Base-by-base conservation (phyloP, 2,888 invertebrate genomes). In the Caenorhabditis becei region DNA sequence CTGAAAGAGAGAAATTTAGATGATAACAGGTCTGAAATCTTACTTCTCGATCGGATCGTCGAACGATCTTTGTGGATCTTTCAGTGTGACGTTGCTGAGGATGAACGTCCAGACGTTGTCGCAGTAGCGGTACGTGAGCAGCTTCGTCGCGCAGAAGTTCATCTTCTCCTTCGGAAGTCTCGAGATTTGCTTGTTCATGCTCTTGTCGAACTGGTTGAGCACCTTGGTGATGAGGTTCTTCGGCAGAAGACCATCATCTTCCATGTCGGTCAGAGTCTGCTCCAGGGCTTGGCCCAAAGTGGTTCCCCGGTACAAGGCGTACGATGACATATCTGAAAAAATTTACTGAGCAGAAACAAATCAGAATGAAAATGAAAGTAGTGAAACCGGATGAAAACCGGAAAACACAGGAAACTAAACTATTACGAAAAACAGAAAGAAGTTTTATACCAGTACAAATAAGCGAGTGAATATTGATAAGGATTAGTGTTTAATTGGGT, bases 51-150 rank as follows among this genome's bases (percentile, higher is more conserved):
- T 63, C 1, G 81, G 77, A 23, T 72, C 53, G 28, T 81, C 81
- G 35, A 81, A 77, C 1, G 81, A 81, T 72, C 81, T 24, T 20
- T 81, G 81, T 14, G 81, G 77, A 62, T 85, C 84, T 26, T 96
- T 94, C 91, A 98, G 97, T 92, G 98, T 97, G 10, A 97, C 97
- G 93, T 97, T 96, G 91, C 97, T 97, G 88, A 99, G 93, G 94
- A 99, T 96, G 91, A 99, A 96, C 5, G 99, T 99, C 99, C 99
- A 99, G 1, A 99, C 99, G 93, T 99, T 99, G 93, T 99, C 99
- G 93, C 99, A 99, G 93, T 98, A 99, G 91, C 99, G 93, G 92
- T 95, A 93, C 5, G 81, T 77, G 10, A 77, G 16, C 14, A 81
- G 49, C 44, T 81, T 41, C 11, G 61, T 59, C n/a, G 80, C 82